Conservation (phyloP, 1,140 invertebrate species). For the Heliconius eleuchia region DNA sequence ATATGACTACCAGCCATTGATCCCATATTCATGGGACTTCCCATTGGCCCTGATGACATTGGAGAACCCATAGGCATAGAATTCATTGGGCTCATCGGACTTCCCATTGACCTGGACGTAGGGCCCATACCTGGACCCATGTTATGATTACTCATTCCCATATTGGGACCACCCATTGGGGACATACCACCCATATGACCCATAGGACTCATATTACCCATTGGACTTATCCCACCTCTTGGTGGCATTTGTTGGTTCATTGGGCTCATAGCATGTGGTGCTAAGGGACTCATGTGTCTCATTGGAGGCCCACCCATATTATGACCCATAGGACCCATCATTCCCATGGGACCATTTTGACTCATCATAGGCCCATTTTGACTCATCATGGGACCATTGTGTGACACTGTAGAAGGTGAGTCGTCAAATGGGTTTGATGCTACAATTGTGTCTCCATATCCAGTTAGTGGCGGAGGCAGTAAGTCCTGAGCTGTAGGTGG, state of each 20-base stretch:
- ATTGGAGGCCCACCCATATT: conserved; percentile 86
- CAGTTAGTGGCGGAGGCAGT: conserved; percentile 90
- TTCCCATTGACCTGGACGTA: conserved; percentile 82
- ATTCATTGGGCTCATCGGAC: conserved; percentile 86
- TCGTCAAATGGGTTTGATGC: conserved; percentile 98
- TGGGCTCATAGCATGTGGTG: conserved; percentile 84
- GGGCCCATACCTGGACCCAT: conserved; percentile 82
- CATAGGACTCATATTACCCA: conserved; percentile 86
- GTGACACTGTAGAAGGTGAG: conserved; percentile 85
- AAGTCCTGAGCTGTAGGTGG: conserved; percentile 87
- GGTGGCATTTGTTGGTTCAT: conserved; percentile 85
- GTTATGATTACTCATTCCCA: conserved; percentile 80
- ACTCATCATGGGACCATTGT: conserved; percentile 84
- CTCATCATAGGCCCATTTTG: conserved; percentile 82
- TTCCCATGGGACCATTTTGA: conserved; percentile 82
- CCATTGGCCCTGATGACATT: conserved; percentile 86
- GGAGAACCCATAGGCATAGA: conserved; percentile 88
- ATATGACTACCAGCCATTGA: conserved; percentile 82
- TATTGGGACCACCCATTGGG: conserved; percentile 80
- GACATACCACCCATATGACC: conserved; percentile 81
- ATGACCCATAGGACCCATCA: conserved; percentile 82
- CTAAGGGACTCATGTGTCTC: conserved; percentile 86
- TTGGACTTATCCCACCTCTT: conserved; percentile 85
- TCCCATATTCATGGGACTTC: conserved; percentile 86
- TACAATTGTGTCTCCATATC: conserved; percentile 95